phyloP scores from a whole-genome alignment of 2,888 invertebrate genomes.

The Epinotia bilunana region DNA sequence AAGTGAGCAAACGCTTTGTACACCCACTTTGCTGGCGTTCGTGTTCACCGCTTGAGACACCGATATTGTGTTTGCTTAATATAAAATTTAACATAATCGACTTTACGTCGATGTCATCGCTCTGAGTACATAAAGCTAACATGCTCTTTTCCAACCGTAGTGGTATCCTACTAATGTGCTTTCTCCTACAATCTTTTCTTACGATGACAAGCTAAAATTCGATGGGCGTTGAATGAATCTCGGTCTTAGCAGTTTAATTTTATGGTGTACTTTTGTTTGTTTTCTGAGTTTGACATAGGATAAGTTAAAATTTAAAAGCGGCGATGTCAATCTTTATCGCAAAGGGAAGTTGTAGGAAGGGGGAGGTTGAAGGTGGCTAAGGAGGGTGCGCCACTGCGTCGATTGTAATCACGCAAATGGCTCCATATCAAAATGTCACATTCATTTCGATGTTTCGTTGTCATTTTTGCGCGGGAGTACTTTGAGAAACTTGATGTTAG shows the following conservation, averaged over 20 bases:
- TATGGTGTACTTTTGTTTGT: conserved; percentile 64
- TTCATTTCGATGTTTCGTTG: conserved; percentile 75
- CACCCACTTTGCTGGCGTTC: conserved; percentile 51
- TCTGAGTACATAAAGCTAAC: conserved; percentile 72
- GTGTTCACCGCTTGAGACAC: conserved; percentile 58
- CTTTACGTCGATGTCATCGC: conserved; percentile 67
- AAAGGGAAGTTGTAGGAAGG: conserved; percentile 77
- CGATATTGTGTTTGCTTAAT: conserved; percentile 73
- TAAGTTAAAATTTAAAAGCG: conserved; percentile 76
- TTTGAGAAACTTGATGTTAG: conserved; percentile 48
- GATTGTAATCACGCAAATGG: conserved; percentile 84
- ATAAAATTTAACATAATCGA: conserved; percentile 77
- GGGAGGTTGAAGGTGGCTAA: conserved; percentile 61
- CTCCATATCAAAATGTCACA: conserved; percentile 82
- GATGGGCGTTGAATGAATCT: conserved; percentile 54
- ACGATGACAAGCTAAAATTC: conserved; percentile 79
- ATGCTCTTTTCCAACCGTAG: conserved; percentile 76
- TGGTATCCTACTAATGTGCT: conserved; percentile 82
- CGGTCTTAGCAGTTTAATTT: conserved; percentile 55
- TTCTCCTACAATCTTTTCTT: conserved; percentile 82
- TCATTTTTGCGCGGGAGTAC: conserved; percentile 68
- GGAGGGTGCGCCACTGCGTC: conserved; percentile 81
- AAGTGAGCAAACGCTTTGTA: conserved; percentile 47
- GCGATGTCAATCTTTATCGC: conserved; percentile 83
- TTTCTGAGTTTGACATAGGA: conserved; percentile 66